Conservation (phyloP, 2,888 invertebrate species). For the Lissocephala sabroskyi region DNA sequence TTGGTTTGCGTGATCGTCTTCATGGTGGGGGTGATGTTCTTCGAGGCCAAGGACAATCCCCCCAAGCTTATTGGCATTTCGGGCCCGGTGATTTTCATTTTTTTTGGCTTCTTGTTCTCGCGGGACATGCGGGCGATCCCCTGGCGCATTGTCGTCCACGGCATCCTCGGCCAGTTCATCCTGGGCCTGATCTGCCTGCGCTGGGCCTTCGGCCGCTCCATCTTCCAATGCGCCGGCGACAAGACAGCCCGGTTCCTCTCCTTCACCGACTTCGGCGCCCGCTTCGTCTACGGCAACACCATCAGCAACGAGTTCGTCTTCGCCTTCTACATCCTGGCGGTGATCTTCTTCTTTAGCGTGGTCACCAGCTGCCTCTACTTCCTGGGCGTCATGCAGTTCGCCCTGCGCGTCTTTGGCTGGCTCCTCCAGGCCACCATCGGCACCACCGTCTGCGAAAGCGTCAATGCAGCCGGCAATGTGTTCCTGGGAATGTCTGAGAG, state of each 20-base stretch:
- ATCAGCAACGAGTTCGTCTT: conserved; percentile 77
- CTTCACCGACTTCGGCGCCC: conserved; percentile 84
- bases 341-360: conserved; percentile 94
- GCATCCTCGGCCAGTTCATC: conserved; percentile 84
- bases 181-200: conserved; percentile 89
- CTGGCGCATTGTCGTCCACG: conserved; percentile 86
- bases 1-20: conserved; percentile 2
- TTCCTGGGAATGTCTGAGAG: conserved; percentile 95
- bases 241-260: conserved; percentile 74
- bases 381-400: conserved; percentile 87
- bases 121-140: conserved; percentile 76
- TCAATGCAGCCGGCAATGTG: conserved; percentile 91
- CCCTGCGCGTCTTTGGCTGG: conserved; percentile 74
- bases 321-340: conserved; percentile 90
- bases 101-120: conserved; percentile 77
- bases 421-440: conserved; percentile 80
- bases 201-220: conserved; percentile 75
- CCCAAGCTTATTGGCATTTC: conserved; percentile 13
- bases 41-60: conserved; percentile 6
- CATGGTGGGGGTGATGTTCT: neutral
- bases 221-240: conserved; percentile 23
- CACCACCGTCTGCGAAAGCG: conserved; percentile 93
- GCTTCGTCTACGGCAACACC: conserved; percentile 85
- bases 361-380: conserved; percentile 89
- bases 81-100: conserved; percentile 18